Percentiles rank a stretch among this genome's conserved stretches.
phyloP scores from a whole-genome alignment of 2,888 invertebrate genomes.

The Scaptomyza parva region DNA sequence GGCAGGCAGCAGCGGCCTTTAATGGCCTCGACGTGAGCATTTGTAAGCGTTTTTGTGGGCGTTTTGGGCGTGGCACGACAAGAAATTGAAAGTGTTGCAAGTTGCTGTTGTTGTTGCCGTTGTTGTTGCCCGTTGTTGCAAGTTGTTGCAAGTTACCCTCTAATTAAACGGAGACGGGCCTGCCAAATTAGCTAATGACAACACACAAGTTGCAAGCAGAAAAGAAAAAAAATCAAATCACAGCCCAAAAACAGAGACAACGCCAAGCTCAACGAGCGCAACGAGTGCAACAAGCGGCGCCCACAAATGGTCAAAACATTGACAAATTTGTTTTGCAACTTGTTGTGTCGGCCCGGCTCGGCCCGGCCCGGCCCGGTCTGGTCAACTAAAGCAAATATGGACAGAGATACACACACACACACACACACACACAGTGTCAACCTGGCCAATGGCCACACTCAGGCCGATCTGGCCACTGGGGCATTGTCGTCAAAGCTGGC shows the following conservation, averaged over 20 bases:
- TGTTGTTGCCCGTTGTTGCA: slow-evolving; percentile 16
- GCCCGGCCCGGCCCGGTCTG: slow-evolving; percentile 49
- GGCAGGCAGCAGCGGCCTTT: slow-evolving; percentile 74
- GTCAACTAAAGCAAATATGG: slow-evolving; percentile 37
- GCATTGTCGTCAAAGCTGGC: slow-evolving; percentile 36
- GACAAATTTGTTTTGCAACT: slow-evolving; percentile 80
- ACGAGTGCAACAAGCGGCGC: slow-evolving; percentile 46
- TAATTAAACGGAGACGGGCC: slow-evolving; percentile 75
- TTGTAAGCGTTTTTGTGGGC: slow-evolving; percentile 24
- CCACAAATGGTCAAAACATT: slow-evolving; percentile 73
- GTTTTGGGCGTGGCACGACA: slow-evolving; percentile 58
- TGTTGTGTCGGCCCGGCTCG: slow-evolving; percentile 55
- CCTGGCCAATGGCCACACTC: too few relatives aligned
- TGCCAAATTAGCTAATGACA: slow-evolving; percentile 78
- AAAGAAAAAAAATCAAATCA: slow-evolving; percentile 14
- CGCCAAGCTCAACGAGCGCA: too few relatives aligned
- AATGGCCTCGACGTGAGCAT: slow-evolving; percentile 81
- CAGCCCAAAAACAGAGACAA: slow-evolving; percentile 37
- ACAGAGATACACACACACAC: too few relatives aligned
- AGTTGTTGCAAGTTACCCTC: too few relatives aligned
- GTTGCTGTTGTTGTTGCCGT: slow-evolving; percentile 9
- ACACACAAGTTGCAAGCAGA: slow-evolving; percentile 39
- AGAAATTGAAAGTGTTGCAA: slow-evolving; percentile 69
- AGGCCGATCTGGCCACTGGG: slow-evolving; percentile 59
- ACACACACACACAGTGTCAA: too few relatives aligned